These are phyloP conservation scores for Cyprinus carpio DNA, from an alignment of 2,113 vertebrate species.

Conservation along the genomic window DNA sequence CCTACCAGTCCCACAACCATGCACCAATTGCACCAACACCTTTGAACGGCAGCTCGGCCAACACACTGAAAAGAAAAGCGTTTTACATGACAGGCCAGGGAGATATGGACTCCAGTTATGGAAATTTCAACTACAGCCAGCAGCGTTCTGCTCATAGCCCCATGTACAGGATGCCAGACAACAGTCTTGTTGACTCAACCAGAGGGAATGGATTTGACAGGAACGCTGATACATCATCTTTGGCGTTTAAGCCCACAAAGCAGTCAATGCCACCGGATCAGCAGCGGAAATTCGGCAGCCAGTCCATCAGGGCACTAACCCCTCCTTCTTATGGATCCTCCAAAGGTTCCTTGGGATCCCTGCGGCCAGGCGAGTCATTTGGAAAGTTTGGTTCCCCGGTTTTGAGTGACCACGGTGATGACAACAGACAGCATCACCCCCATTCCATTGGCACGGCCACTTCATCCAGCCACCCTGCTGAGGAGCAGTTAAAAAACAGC, in stretches of 20 bases:
- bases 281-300: conserved; percentile 92
- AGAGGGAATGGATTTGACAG: conserved; percentile 96
- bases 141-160: conserved; percentile 97
- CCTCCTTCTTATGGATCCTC: conserved; percentile 91
- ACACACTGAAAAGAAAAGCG: conserved; percentile 97
- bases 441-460: conserved; percentile 89
- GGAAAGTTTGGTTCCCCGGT: conserved; percentile 90
- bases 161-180: conserved; percentile 95
- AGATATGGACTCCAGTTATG: conserved; percentile 96
- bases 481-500: conserved; percentile 96
- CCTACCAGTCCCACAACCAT: conserved; percentile 92
- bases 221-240: conserved; percentile 88
- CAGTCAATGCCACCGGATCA: conserved; percentile 93
- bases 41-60: conserved; percentile 91
- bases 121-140: conserved; percentile 96
- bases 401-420: conserved; percentile 87
- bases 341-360: conserved; percentile 86
- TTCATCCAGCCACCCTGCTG: conserved; percentile 91
- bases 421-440: conserved; percentile 89
- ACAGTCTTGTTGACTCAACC: conserved; percentile 89
- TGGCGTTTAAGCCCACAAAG: conserved; percentile 97
- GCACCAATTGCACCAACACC: conserved; percentile 91
- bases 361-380: conserved; percentile 87
- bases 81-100: conserved; percentile 98
- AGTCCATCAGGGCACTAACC: conserved; percentile 88